Conservation (phyloP, 2,113 vertebrate genomes). For the Dendrocopos noguchii region DNA sequence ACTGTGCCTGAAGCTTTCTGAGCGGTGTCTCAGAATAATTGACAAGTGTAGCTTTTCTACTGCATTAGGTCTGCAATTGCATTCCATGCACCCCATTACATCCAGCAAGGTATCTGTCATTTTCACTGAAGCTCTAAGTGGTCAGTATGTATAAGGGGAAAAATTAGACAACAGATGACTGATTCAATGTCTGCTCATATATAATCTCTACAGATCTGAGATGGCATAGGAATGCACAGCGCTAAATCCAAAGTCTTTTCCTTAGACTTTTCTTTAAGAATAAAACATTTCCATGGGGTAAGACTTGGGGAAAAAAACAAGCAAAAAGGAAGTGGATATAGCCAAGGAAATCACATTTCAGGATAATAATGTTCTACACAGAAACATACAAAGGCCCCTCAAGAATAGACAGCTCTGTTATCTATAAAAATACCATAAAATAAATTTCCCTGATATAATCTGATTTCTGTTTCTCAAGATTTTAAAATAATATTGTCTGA, state of each 20-base stretch:
- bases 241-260: not conserved
- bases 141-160: not conserved
- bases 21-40: conserved; percentile 61
- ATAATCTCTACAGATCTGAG: not conserved
- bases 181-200: not conserved
- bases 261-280: not conserved
- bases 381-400: not conserved
- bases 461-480: not conserved
- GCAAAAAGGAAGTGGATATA: not conserved
- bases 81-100: conserved; percentile 63
- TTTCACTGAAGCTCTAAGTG: conserved; percentile 36
- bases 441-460: not conserved
- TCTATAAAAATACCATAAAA: not conserved
- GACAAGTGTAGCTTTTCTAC: conserved; percentile 66
- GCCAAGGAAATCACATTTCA: not conserved
- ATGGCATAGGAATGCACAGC: not conserved
- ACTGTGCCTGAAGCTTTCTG: conserved; percentile 32
- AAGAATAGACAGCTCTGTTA: not conserved
- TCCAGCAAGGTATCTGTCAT: conserved; percentile 52
- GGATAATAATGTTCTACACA: not conserved
- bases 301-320: not conserved
- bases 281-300: not conserved
- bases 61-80: conserved; percentile 72
- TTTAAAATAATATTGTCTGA: not conserved
- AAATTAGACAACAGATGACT: not conserved